Evolutionary conservation across 2,888 invertebrate genomes (phyloP), one percentile per base, ranked within the genome.

Genomic region (Epinotia ramella): DNA sequence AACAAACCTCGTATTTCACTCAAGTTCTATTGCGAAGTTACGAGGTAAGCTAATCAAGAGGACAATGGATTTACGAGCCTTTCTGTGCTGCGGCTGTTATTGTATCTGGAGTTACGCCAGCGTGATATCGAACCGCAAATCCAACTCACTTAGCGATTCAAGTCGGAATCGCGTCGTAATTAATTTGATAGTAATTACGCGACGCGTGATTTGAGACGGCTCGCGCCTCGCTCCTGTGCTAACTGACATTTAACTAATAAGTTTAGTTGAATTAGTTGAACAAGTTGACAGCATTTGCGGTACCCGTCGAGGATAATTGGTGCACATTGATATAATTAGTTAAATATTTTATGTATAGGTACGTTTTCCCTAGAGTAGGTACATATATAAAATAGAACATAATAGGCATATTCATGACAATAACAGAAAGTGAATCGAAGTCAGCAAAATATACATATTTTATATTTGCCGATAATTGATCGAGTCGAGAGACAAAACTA

Each of bases 171-270:
- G 28, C n/a, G 69, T 44, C 46, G 69, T 69, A 69, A 69, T 69
- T 69, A 69, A 69, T 69, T 46, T 60, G 69, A 60, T 69, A 69
- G 69, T 69, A 69, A 69, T 69, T 69, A 69, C 59, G 16, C n/a
- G 20, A 68, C 44, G 60, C 69, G 69, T 69, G 60, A 69, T 69
- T 69, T 59, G 59, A 53, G 53, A n/a, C 68, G 66, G 24, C 11
- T 66, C 69, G 49, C 66, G 28, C 28, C 49, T 40, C 9, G 33
- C 56, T 64, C 5, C 44, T 24, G 59, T 69, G 66, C 68, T 68
- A 69, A 60, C 69, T 69, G 69, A 44, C 69, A 24, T 59, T 44
- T 16, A 69, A 69, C 68, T 69, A 60, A 60, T 59, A 69, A 60
- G 46, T 59, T n/a, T 46, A 69, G 69, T 60, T 69, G 59, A 60